Base-by-base conservation (phyloP, 2,797 vertebrate species). In the Tenualosa ilisha region DNA sequence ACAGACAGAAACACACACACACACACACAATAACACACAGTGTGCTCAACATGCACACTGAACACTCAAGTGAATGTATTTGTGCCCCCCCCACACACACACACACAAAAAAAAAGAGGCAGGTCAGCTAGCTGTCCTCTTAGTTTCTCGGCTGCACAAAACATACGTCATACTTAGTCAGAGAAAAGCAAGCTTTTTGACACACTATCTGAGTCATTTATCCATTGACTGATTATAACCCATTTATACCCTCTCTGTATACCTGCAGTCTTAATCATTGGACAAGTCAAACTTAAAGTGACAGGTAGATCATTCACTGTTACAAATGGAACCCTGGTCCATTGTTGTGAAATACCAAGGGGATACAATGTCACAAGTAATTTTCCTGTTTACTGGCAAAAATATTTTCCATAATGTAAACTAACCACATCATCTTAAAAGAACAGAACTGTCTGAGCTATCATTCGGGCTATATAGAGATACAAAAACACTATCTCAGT, bases 291-390 rank as follows among this genome's bases (percentile, higher is more conserved):
- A 84, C 26, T 31, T 61, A 31, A 54, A 43, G 54, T 49, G 5
- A 53, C 68, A 26, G 20, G 56, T 51, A 86, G 84, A 90, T 84
- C 43, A 83, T 84, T 86, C 59, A 83, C 81, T 68, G 37, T 82
- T 53, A 82, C 68, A 75, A 40, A 75, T 43, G 31, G 68, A 75
- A 40, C 37, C 13, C 40, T 37, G 37, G 37, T 43, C 6, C 68
- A 75, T 43, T 20, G 43, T 43, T 40, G 37, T 43, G 68, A 75
- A 75, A 75, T 75, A 75, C 31, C 17, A 7, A 7, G 12, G 31
- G 37, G 13, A 75, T 31, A 75, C 31, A 75, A 37, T 75, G 31
- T 75, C 31, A 75, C 37, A 75, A 15, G 31, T 31, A 31, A 31
- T 31, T 31, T 1, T 31, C 31, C 31, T 31, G 31, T 31, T 31